Conservation (phyloP, 2,888 invertebrate genomes). For the Portevinia maculata region DNA sequence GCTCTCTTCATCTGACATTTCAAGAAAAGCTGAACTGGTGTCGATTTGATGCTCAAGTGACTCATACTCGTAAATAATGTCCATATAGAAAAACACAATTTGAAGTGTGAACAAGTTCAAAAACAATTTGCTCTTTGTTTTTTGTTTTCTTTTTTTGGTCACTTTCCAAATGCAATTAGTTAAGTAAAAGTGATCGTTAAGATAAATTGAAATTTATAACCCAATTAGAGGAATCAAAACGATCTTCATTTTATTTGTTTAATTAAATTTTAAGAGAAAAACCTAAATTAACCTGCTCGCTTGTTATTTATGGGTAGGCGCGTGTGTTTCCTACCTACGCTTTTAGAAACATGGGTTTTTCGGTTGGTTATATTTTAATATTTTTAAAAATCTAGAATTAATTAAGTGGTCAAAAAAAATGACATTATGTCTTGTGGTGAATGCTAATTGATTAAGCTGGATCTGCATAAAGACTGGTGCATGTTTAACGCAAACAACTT, state of each 20-base stretch:
- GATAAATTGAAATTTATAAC: constrained; percentile 54
- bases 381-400: neutral
- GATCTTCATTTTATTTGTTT: neutral
- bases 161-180: constrained; percentile 39
- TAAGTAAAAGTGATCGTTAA: constrained; percentile 25
- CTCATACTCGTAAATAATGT: no score
- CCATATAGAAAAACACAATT: constrained; percentile 24
- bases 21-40: constrained; percentile 26
- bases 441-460: neutral
- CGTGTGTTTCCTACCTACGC: neutral
- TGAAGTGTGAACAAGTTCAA: constrained; percentile 27
- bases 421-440: neutral
- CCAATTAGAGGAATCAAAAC: neutral
- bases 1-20: constrained; percentile 33
- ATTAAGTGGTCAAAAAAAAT: neutral
- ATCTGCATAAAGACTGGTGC: neutral
- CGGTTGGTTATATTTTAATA: neutral
- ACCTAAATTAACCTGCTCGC: neutral
- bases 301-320: neutral
- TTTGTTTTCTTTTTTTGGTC: constrained; percentile 13
- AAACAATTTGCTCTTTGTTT: no score
- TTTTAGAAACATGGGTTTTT: neutral
- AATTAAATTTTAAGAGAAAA: neutral
- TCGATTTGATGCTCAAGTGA: constrained; percentile 34
- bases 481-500: neutral